A percentile compares a stretch with the other conserved stretches of the same genome.
Evolutionary conservation across 2,888 invertebrate genomes (phyloP).

Genomic region (Dryadula phaetusa): DNA sequence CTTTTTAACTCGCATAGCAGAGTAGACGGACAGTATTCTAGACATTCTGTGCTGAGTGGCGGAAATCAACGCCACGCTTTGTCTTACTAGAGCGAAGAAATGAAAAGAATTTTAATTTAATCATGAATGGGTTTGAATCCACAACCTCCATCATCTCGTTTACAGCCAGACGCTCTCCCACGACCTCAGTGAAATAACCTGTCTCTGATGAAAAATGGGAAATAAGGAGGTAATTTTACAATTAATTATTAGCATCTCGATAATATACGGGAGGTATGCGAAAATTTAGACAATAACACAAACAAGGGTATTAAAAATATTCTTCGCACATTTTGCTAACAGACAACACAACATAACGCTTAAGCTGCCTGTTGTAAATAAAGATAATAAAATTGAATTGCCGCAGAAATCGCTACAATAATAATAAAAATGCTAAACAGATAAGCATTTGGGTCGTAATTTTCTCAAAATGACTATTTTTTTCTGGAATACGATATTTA

Average conservation of each 20-base stretch:
- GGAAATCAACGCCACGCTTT: too few species aligned
- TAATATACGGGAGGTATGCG: not conserved
- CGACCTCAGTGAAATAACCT: too few species aligned
- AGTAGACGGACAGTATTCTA: too few species aligned
- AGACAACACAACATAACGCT: not conserved
- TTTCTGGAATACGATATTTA: slow-evolving; percentile 34
- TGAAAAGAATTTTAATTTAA: too few species aligned
- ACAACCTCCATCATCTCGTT: too few species aligned
- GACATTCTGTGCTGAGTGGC: too few species aligned
- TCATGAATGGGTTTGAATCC: too few species aligned
- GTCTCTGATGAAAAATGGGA: too few species aligned
- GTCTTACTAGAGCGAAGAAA: too few species aligned
- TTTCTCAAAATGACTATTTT: slow-evolving; percentile 16
- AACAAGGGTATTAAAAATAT: not conserved
- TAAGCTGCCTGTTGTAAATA: slow-evolving; percentile 11
- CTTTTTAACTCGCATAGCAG: too few species aligned
- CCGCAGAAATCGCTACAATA: slow-evolving; percentile 4
- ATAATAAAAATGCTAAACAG: slow-evolving; percentile 27
- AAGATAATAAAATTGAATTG: slow-evolving; percentile 5
- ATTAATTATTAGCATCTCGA: not conserved
- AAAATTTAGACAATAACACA: not conserved
- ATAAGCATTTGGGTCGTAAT: slow-evolving; percentile 27
- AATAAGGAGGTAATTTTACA: too few species aligned
- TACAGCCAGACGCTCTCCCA: too few species aligned
- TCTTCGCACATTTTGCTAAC: not conserved